Evolutionary conservation across 1,140 invertebrate species (phyloP).

Genomic region (Manduca sexta): DNA sequence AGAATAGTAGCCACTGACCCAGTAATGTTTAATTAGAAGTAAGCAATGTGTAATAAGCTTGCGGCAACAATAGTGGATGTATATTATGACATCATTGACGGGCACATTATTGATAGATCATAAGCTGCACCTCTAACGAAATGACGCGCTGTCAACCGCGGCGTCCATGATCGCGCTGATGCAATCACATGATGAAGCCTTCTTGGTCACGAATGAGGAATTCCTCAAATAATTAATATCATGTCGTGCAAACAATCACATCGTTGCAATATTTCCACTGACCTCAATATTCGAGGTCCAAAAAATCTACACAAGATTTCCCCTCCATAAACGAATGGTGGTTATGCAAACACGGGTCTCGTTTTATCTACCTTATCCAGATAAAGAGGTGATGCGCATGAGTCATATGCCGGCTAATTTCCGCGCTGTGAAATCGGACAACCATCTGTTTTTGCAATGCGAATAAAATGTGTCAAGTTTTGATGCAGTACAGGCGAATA

Average conservation of each 20-base stretch:
- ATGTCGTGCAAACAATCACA: background rate
- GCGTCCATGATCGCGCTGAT: conserved; percentile 20
- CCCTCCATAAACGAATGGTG: conserved; percentile 15
- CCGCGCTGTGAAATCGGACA: conserved; percentile 40
- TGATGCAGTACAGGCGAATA: background rate
- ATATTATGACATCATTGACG: conserved; percentile 36
- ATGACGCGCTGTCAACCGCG: conserved; percentile 26
- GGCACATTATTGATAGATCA: conserved; percentile 31
- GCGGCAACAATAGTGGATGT: background rate
- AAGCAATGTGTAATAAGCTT: conserved; percentile 9
- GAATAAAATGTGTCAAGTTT: conserved; percentile 47
- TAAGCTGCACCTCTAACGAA: conserved; percentile 28
- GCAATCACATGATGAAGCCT: conserved; percentile 13
- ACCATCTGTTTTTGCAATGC: conserved; percentile 56
- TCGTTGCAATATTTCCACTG: background rate
- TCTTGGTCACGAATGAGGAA: no score
- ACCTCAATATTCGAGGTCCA: background rate
- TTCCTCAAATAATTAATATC: no score
- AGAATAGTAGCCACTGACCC: background rate
- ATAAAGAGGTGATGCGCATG: conserved; percentile 37
- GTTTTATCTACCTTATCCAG: conserved; percentile 49
- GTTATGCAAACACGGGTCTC: conserved; percentile 30
- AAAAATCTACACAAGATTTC: conserved; percentile 14
- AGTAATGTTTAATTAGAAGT: conserved; percentile 14
- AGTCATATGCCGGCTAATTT: conserved; percentile 45